Conservation (phyloP, 64 coral and sea anemone genomes). For the Montipora foliosa region DNA sequence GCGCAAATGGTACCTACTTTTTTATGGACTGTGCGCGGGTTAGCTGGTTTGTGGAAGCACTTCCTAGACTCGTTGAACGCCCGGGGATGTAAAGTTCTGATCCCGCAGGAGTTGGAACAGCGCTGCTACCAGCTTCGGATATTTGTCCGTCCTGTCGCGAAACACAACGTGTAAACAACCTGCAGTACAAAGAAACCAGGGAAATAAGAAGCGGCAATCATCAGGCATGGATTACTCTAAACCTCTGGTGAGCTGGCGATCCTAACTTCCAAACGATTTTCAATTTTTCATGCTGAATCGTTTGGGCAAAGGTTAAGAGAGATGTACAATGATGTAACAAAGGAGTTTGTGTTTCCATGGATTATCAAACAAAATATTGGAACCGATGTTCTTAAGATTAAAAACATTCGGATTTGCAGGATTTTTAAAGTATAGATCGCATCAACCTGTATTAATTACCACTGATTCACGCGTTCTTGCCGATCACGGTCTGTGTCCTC, state of each 20-base stretch:
- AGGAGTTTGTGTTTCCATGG: background rate
- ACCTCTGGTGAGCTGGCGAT: background rate
- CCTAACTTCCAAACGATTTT: background rate
- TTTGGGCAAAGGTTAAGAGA: too few species aligned
- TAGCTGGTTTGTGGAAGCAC: constrained; percentile 17
- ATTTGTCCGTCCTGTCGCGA: constrained; percentile 8
- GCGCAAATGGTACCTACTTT: constrained; percentile 42
- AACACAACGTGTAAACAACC: constrained; percentile 31
- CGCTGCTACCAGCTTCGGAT: constrained; percentile 1
- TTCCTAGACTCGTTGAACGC: background rate
- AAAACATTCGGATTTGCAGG: background rate
- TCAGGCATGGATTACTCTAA: background rate
- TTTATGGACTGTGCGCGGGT: constrained; percentile 41
- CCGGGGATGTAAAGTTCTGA: constrained; percentile 37
- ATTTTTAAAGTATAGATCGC: background rate
- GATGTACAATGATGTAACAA: background rate
- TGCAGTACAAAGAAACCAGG: background rate
- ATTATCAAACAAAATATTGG: background rate
- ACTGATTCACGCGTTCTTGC: constrained; percentile 42
- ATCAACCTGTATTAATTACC: constrained; percentile 6
- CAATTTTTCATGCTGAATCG: background rate
- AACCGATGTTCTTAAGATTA: background rate
- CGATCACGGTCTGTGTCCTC: background rate
- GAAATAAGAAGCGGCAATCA: background rate
- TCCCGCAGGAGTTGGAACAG: constrained; percentile 16